Conservation (phyloP, 2,888 invertebrate species). For the Elysia crispata region DNA sequence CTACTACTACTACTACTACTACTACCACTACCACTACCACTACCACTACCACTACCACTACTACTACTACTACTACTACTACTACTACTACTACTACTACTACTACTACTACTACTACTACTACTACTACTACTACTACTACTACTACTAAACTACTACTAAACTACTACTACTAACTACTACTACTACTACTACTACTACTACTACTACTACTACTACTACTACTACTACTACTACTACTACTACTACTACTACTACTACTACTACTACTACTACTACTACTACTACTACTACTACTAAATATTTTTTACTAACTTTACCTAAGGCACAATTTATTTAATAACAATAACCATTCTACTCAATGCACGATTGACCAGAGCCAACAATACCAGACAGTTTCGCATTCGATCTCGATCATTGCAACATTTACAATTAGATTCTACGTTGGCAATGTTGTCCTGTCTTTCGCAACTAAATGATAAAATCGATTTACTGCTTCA, state of each 20-base stretch:
- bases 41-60: constrained; percentile 21
- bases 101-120: constrained; percentile 37
- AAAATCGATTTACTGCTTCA: no score
- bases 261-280: constrained; percentile 34
- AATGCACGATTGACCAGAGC: no score
- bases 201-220: neutral
- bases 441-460: no score
- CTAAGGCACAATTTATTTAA: neutral
- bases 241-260: constrained; percentile 34
- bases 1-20: constrained; percentile 33
- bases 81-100: constrained; percentile 37
- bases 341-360: no score
- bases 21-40: constrained; percentile 20
- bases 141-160: neutral
- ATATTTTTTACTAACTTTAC: no score
- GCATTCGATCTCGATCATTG: no score
- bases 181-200: no score
- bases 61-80: constrained; percentile 34
- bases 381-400: no score
- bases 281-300: constrained; percentile 34
- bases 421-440: no score
- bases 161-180: neutral
- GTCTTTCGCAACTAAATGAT: no score
- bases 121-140: constrained; percentile 20
- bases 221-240: constrained; percentile 25